These are phyloP conservation scores for Meta bourneti DNA, from an alignment of 2,888 invertebrate species.

Conservation along the genomic window DNA sequence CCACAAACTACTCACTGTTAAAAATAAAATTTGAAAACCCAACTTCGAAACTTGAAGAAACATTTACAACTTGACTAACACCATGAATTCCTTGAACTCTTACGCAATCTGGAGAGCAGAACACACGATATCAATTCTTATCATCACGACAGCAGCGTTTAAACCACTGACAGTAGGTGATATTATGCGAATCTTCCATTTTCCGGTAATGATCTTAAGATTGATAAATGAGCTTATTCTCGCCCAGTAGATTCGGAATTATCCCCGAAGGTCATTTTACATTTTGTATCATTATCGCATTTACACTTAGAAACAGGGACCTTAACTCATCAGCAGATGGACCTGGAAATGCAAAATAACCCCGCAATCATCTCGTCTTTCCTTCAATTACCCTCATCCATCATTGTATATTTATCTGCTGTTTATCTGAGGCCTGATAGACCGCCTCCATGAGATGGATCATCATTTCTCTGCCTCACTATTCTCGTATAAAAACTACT, in stretches of 20 bases:
- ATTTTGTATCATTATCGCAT: neutral
- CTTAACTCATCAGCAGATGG: no score
- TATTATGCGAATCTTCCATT: neutral
- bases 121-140: neutral
- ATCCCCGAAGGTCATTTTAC: neutral
- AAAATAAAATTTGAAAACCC: neutral
- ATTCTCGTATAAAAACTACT: neutral
- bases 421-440: no score
- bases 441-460: no score
- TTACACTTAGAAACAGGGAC: neutral
- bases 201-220: neutral
- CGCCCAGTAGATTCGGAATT: neutral
- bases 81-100: neutral
- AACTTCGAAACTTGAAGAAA: neutral
- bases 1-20: neutral
- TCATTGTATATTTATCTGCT: neutral
- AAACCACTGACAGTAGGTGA: neutral
- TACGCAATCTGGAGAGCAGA: neutral
- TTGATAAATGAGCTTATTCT: neutral
- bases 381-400: neutral
- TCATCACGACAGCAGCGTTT: neutral
- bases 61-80: neutral
- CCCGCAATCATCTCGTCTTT: neutral
- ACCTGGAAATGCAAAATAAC: neutral
- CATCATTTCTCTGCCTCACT: no score